phyloP scores from a whole-genome alignment of 2,797 vertebrate species.

The Clarias pachynema region DNA sequence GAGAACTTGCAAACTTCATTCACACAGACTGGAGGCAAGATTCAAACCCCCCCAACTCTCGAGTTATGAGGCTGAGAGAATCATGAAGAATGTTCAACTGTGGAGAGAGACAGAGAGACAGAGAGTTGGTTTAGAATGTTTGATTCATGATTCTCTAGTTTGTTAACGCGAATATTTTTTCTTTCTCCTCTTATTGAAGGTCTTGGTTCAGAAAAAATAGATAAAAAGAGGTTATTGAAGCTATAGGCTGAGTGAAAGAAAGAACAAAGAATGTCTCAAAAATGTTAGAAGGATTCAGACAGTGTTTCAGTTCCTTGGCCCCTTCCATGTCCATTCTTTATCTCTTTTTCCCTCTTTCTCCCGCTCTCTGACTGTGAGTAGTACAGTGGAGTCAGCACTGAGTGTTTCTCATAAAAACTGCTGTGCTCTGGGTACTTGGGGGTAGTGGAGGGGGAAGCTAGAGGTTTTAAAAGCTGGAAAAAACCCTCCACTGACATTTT shows the following conservation, averaged over 20 bases:
- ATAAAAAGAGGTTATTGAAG: background rate
- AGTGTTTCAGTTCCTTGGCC: slow-evolving; percentile 1
- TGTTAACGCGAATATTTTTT: too few relatives aligned
- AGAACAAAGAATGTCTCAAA: slow-evolving; percentile 15
- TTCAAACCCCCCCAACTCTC: too few relatives aligned
- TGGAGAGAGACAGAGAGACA: background rate
- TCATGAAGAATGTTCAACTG: background rate
- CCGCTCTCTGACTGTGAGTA: slow-evolving; percentile 24
- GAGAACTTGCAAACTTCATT: too few relatives aligned
- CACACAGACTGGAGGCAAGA: too few relatives aligned
- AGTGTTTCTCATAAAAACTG: slow-evolving; percentile 56
- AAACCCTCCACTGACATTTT: slow-evolving; percentile 57
- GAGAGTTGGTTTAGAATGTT: background rate
- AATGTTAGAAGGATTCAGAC: slow-evolving; percentile 11
- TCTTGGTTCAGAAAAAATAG: background rate
- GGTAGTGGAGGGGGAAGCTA: slow-evolving; percentile 31
- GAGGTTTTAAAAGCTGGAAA: slow-evolving; percentile 58
- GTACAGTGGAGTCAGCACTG: slow-evolving; percentile 43
- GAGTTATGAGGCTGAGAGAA: background rate
- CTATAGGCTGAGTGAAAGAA: background rate
- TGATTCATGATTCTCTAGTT: too few relatives aligned
- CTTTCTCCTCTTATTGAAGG: background rate
- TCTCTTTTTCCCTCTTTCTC: background rate
- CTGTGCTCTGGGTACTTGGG: slow-evolving; percentile 38
- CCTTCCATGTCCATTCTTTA: slow-evolving; percentile 8